phyloP scores from a whole-genome alignment of 2,113 vertebrate species.

The Cygnus atratus region DNA sequence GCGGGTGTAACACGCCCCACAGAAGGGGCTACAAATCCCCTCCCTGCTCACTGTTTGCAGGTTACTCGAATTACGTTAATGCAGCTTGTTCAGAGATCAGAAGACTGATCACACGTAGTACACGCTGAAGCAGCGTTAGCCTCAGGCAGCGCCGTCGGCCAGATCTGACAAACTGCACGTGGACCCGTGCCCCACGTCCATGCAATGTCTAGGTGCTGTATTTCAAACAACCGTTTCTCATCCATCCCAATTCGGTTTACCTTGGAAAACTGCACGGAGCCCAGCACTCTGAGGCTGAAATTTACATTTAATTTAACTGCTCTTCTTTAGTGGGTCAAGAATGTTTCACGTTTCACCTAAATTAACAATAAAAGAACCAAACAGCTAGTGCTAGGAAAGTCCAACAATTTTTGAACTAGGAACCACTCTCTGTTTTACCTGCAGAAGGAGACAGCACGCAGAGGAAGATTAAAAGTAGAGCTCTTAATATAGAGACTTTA shows the following conservation, averaged over 20 bases:
- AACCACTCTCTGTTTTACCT: not conserved
- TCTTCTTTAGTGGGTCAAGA: not conserved
- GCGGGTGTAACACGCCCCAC: fast-evolving
- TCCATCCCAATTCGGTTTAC: not conserved
- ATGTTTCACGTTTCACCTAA: not conserved
- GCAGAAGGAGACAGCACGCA: not conserved
- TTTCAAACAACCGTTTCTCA: not conserved
- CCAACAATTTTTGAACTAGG: not conserved
- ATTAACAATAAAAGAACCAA: not conserved
- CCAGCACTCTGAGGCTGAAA: not conserved
- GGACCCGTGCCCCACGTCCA: not conserved
- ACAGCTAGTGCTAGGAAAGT: not conserved
- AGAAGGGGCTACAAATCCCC: not conserved
- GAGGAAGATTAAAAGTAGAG: not conserved
- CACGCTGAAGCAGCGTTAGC: not conserved
- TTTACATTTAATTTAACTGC: not conserved
- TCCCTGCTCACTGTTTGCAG: not conserved
- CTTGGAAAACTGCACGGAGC: not conserved
- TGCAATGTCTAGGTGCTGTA: not conserved
- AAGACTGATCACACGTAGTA: not conserved
- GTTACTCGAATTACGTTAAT: not conserved
- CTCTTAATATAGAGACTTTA: not conserved
- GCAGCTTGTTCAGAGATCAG: not conserved
- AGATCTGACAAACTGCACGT: not conserved
- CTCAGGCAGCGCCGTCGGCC: not conserved